phyloP scores from a whole-genome alignment of 2,113 vertebrate species.

The Psittacara wagleri region DNA sequence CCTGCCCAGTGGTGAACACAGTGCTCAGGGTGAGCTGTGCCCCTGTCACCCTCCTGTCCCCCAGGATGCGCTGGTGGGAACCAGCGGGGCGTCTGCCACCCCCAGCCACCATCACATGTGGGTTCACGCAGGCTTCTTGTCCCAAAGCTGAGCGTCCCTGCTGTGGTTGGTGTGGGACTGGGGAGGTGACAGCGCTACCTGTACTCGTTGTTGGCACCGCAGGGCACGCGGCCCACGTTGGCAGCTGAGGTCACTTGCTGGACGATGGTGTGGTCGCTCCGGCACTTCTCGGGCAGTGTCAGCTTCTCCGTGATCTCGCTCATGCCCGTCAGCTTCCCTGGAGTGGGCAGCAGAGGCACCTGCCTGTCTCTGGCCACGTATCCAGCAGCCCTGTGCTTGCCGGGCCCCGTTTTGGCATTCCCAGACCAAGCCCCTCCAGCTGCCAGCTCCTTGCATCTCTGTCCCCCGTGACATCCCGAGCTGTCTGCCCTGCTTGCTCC shows the following conservation, averaged over 20 bases:
- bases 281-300: constrained; percentile 77
- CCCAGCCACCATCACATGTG: rapidly evolving
- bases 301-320: constrained; percentile 95
- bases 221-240: constrained; percentile 92
- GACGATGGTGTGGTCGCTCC: constrained; percentile 85
- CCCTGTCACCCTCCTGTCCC: background rate
- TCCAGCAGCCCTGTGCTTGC: rapidly evolving
- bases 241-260: constrained; percentile 87
- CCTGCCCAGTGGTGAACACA: constrained; percentile 62
- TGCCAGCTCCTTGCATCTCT: rapidly evolving
- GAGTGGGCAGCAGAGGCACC: background rate
- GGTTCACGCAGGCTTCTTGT: background rate
- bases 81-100: rapidly evolving
- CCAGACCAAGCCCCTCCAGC: background rate
- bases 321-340: constrained; percentile 97
- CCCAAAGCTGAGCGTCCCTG: background rate
- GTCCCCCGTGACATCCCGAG: rapidly evolving
- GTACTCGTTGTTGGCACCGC: constrained; percentile 89
- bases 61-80: rapidly evolving
- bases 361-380: rapidly evolving
- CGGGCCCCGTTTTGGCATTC: background rate
- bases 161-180: rapidly evolving
- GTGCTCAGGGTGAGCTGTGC: background rate
- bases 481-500: background rate
- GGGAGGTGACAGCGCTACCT: constrained; percentile 73